These are phyloP conservation scores for Dicaeum eximium DNA, from an alignment of 2,113 vertebrate genomes.

Conservation along the genomic window DNA sequence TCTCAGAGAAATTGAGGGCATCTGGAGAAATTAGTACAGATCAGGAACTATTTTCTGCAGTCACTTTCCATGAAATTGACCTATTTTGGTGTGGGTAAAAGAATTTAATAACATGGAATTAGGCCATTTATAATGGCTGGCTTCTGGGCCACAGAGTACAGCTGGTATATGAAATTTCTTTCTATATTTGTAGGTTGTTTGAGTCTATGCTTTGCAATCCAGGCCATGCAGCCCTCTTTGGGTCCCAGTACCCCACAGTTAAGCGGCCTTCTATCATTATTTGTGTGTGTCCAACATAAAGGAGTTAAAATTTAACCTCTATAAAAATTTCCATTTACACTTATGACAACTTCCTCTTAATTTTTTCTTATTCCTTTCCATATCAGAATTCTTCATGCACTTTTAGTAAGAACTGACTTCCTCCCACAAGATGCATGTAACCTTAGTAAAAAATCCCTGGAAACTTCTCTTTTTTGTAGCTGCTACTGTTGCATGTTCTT, in stretches of 20 bases:
- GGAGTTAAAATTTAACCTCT: not conserved
- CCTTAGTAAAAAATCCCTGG: not conserved
- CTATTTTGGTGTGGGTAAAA: not conserved
- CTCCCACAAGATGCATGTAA: not conserved
- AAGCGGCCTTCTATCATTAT: not conserved
- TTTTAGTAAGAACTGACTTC: not conserved
- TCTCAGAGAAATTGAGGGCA: not conserved
- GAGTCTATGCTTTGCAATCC: not conserved
- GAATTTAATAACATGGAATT: slow-evolving; percentile 15
- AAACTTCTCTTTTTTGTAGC: not conserved
- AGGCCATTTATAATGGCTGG: not conserved
- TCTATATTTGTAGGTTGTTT: not conserved
- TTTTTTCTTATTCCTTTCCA: not conserved
- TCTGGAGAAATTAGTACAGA: not conserved
- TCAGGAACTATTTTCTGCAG: not conserved
- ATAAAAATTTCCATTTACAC: not conserved
- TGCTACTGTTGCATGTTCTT: not conserved
- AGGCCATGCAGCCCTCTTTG: not conserved
- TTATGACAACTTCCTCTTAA: not conserved
- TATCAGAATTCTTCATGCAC: not conserved
- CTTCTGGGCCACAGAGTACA: not conserved
- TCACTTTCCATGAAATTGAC: not conserved
- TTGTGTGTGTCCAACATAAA: not conserved
- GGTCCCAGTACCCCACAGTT: not conserved
- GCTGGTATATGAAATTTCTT: not conserved